Evolutionary conservation across 2,797 vertebrate genomes (phyloP).

Genomic region (Heliangelus exortis): DNA sequence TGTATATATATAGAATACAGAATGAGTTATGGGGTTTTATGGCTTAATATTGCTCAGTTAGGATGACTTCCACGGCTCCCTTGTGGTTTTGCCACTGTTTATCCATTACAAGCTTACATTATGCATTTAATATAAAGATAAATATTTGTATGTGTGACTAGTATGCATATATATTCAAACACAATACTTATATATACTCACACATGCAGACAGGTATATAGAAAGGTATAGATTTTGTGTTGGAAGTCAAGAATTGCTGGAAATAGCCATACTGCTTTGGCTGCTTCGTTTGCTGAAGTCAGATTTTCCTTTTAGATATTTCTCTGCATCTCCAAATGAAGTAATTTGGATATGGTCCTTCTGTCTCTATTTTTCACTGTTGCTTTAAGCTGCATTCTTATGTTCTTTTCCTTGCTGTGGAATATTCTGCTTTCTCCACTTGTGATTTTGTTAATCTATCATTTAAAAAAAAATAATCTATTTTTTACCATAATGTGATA

Average conservation of each 20-base stretch:
- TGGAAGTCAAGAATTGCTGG: not conserved
- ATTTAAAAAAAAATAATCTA: not conserved
- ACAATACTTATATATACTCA: not conserved
- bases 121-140: not conserved
- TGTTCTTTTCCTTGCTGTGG: not conserved
- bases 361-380: not conserved
- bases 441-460: not conserved
- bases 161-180: not conserved
- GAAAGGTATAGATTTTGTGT: not conserved
- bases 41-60: conserved; percentile 17
- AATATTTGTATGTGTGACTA: not conserved
- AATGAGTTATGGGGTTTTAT: not conserved
- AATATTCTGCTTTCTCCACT: not conserved
- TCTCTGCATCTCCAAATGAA: not conserved
- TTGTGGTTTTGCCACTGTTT: conserved; percentile 19
- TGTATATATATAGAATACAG: not conserved
- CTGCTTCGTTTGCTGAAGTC: not conserved
- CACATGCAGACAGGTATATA: not conserved
- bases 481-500: not conserved
- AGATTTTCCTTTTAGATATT: not conserved
- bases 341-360: not conserved
- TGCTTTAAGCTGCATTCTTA: not conserved
- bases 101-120: not conserved
- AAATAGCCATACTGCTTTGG: not conserved
- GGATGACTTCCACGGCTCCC: not conserved